A percentile compares a stretch with the other conserved stretches of the same genome.
Evolutionary conservation across 2,797 vertebrate genomes (phyloP).

Genomic region (Catostomus latipinnis): DNA sequence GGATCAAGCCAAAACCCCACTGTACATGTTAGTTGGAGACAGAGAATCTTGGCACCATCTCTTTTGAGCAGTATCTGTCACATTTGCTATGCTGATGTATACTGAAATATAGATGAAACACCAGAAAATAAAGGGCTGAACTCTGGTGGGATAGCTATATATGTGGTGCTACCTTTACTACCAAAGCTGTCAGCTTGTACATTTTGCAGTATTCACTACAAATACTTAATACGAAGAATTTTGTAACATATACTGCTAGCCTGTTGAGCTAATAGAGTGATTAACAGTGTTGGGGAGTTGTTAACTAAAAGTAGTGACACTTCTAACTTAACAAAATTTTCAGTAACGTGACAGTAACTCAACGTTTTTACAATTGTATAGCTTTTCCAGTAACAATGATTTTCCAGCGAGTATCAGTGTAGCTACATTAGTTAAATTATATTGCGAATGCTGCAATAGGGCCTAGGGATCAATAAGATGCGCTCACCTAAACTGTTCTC

Average conservation of each 20-base stretch:
- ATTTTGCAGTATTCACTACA: conserved; percentile 37
- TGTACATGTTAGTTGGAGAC: neutral
- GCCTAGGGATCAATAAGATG: too few species aligned
- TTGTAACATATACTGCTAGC: neutral
- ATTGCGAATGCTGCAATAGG: too few species aligned
- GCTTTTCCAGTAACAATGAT: too few species aligned
- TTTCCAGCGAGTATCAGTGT: too few species aligned
- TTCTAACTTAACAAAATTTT: too few species aligned
- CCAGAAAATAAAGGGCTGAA: conserved; percentile 21
- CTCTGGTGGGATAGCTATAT: conserved; percentile 27
- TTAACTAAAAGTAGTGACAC: too few species aligned
- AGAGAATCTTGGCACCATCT: neutral
- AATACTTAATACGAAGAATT: neutral
- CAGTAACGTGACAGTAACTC: too few species aligned
- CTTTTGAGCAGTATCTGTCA: conserved; percentile 11
- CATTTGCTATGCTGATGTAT: conserved; percentile 45
- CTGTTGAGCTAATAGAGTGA: too few species aligned
- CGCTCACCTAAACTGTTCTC: too few species aligned
- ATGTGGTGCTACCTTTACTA: neutral
- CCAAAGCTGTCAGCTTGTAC: conserved; percentile 31
- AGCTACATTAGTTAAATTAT: too few species aligned
- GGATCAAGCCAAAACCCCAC: neutral
- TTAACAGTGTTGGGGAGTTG: too few species aligned
- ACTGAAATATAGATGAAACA: conserved; percentile 29
- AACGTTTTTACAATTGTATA: too few species aligned